Evolutionary conservation across 2,888 invertebrate species (phyloP), one percentile per base, ranked within the genome.

Genomic region (Ectropis crepuscularia): DNA sequence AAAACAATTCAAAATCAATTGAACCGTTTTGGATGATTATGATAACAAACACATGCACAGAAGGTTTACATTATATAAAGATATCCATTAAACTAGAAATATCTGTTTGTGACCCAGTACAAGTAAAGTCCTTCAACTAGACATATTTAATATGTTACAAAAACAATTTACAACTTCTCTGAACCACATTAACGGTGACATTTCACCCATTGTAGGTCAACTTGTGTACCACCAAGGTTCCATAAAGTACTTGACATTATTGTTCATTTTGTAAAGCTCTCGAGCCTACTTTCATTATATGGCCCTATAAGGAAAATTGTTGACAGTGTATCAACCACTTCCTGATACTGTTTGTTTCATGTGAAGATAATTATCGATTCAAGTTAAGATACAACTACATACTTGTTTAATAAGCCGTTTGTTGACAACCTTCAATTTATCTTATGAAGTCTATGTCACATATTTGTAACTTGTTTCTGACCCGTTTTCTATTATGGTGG

Each of bases 131-230:
- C 45, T 45, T 49, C 50, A 51, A 39, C 12, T 38, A 12, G 12
- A 53, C 41, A 53, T n/a, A 12, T 47, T 11, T 49, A 10, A 41
- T 6, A 50, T 6, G 16, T 41, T 51, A 16, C 6, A 51, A 51
- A 10, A 10, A 16, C 41, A 28, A n/a, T 38, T 51, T 6, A 5
- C 28, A 10, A 51, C 41, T 57, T 60, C 82, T 84, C 83, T 88
- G 83, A 80, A 85, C 2, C 48, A 78, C 80, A 79, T 86, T 28
- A 28, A 28, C 16, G 88, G 87, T 91, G 89, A 89, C 90, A 92
- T 91, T 92, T 92, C 86, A 86, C 87, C 82, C 72, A 80, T 82
- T 85, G 84, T 86, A 79, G 92, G 82, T 92, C 86, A 88, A 92
- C 92, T 92, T 92, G 91, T 84, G 77, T 79, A 74, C 73, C 68